Base-by-base conservation (phyloP, 2,113 vertebrate species). In the Tachysurus fulvidraco region DNA sequence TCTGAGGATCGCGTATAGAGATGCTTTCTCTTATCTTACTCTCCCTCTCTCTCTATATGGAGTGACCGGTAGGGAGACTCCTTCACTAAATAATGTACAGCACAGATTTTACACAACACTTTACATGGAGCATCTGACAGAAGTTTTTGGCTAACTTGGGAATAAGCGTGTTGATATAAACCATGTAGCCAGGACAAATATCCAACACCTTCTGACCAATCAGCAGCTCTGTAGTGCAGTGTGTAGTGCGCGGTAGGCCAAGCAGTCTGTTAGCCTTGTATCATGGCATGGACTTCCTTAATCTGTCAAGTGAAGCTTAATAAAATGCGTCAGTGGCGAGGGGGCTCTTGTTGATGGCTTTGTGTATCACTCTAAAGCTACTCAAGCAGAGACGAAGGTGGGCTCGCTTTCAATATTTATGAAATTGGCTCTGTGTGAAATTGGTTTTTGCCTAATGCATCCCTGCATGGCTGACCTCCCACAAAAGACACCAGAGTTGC, bases 381-480 rank as follows among this genome's bases (percentile, higher is more conserved):
- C 92, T 93, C 92, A 92, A 92, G 93, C 93, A 93, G 90, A 89
- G 90, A 91, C 91, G 91, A 93, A 94, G 93, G 94, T 94, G 91
- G 91, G 90, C 91, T 92, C 91, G 88, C 92, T 91, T 94, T 95
- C 94, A 93, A 95, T 95, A 95, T 95, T 95, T 95, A 95, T 95
- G 94, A 95, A 95, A 95, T 94, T 95, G 94, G 93, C 91, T 95
- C 93, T 91, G 93, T 95, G 94, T 95, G 94, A 95, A 95, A 95
- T 95, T 95, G 94, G 92, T 94, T 95, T 95, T 94, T 95, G 93
- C 94, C 93, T 95, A 95, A 95, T 95, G 94, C 94, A 93, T 94
- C 92, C 90, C 90, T 95, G 94, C 94, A 93, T 95, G 94, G 93
- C 90, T 94, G 94, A 93, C 69, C 90, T 23, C 89, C 90, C 92